A percentile compares a stretch with the other conserved stretches of the same genome.
These are phyloP conservation scores for Porites australiensis DNA, from an alignment of 64 coral and sea anemone species.

Conservation along the genomic window DNA sequence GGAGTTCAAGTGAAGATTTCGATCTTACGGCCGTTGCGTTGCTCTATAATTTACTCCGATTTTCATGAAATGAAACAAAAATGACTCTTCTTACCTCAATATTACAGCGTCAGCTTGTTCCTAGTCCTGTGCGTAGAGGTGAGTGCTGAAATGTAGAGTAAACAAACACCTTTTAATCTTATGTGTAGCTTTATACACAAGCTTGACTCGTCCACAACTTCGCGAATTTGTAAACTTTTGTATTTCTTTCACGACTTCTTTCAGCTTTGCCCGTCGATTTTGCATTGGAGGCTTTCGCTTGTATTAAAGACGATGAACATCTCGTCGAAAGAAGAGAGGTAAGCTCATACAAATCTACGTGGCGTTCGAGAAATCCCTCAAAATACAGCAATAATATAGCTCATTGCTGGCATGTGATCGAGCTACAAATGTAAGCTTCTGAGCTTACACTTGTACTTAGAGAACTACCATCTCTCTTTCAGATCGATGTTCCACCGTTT, in stretches of 20 bases:
- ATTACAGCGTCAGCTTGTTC: slow-evolving; percentile 48
- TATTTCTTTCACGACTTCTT: neutral
- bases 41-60: neutral
- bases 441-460: neutral
- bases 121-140: slow-evolving; percentile 20
- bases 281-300: slow-evolving; percentile 49
- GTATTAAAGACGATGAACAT: slow-evolving; percentile 66
- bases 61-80: neutral
- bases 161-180: neutral
- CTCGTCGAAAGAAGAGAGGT: slow-evolving; percentile 55
- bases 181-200: neutral
- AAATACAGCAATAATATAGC: no score
- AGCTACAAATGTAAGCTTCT: no score
- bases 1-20: slow-evolving; percentile 2
- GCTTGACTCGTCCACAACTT: neutral
- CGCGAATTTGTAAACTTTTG: neutral
- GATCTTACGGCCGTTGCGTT: neutral
- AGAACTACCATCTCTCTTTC: neutral
- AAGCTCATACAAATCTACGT: neutral
- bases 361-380: neutral
- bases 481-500: slow-evolving; percentile 95
- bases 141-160: neutral
- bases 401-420: neutral
- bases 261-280: slow-evolving; percentile 52
- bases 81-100: slow-evolving; percentile 64